Evolutionary conservation across 2,797 vertebrate genomes (phyloP).

Genomic region (Syndactyla subalaris): DNA sequence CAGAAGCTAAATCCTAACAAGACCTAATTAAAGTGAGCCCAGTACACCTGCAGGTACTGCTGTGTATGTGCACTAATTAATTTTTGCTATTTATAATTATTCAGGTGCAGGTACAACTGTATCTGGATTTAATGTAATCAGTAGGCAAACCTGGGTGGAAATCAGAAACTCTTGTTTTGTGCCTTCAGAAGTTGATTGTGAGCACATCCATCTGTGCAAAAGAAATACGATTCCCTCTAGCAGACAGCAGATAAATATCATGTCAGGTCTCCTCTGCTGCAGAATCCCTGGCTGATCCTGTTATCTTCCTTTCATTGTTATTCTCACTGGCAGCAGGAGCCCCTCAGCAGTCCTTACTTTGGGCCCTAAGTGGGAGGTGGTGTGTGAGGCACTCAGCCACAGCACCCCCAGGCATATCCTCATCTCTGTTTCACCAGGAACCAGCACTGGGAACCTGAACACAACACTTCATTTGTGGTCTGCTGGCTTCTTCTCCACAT

Average conservation of each 20-base stretch:
- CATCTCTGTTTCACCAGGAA: background rate
- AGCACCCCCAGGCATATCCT: background rate
- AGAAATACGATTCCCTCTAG: constrained; percentile 6
- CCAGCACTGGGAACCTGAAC: constrained; percentile 35
- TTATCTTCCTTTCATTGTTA: constrained; percentile 25
- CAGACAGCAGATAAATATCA: constrained; percentile 42
- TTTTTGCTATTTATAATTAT: background rate
- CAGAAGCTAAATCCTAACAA: background rate
- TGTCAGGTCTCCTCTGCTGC: background rate
- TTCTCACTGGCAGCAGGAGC: constrained; percentile 7
- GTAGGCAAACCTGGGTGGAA: background rate
- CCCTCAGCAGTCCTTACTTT: background rate
- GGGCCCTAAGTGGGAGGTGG: background rate
- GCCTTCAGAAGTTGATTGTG: background rate
- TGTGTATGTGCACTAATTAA: background rate
- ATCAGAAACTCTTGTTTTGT: constrained; percentile 2
- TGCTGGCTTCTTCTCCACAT: constrained; percentile 53
- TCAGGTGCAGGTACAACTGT: background rate
- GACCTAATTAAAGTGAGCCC: background rate
- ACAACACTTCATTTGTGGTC: constrained; percentile 55
- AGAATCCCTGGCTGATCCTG: constrained; percentile 34
- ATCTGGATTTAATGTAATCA: background rate
- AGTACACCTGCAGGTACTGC: background rate
- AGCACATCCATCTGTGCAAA: background rate
- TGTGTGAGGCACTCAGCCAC: background rate